phyloP scores from a whole-genome alignment of 2,113 vertebrate genomes.

The Sturnira hondurensis region DNA sequence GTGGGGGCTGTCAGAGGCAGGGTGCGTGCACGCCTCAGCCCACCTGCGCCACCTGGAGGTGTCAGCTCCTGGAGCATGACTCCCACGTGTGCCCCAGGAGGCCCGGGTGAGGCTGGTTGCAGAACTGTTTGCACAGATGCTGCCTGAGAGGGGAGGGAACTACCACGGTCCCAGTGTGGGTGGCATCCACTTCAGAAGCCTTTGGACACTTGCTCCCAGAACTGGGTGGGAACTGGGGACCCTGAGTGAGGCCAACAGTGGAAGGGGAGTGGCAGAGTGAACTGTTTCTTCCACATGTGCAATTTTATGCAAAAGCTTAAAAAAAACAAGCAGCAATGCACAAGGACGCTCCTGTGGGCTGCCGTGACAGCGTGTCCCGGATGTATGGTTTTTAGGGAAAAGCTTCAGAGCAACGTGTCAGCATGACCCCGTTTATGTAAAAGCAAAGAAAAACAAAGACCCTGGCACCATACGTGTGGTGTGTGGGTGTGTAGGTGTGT shows the following conservation, averaged over 20 bases:
- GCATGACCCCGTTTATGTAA: neutral
- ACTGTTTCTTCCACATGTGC: neutral
- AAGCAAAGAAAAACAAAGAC: neutral
- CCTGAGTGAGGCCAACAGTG: neutral
- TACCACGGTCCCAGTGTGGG: neutral
- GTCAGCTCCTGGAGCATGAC: neutral
- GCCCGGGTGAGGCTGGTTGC: neutral
- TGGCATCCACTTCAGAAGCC: neutral
- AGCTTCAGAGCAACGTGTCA: neutral
- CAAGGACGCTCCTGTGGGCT: neutral
- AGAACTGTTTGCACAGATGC: neutral
- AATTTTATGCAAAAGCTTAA: neutral
- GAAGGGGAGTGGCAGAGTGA: neutral
- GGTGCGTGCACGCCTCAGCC: neutral
- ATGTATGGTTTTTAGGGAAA: neutral
- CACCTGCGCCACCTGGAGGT: rapidly evolving
- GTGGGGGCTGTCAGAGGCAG: neutral
- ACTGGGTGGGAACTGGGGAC: rapidly evolving
- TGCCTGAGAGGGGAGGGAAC: neutral
- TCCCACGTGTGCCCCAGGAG: neutral
- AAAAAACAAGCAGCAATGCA: neutral
- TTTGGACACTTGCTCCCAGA: neutral
- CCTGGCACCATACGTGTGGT: neutral
- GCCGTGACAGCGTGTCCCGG: neutral
- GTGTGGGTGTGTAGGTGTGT: neutral